Percentiles rank a stretch among this genome's conserved stretches.
Conservation (phyloP, 1,140 invertebrate genomes). For the Samia ricini region DNA sequence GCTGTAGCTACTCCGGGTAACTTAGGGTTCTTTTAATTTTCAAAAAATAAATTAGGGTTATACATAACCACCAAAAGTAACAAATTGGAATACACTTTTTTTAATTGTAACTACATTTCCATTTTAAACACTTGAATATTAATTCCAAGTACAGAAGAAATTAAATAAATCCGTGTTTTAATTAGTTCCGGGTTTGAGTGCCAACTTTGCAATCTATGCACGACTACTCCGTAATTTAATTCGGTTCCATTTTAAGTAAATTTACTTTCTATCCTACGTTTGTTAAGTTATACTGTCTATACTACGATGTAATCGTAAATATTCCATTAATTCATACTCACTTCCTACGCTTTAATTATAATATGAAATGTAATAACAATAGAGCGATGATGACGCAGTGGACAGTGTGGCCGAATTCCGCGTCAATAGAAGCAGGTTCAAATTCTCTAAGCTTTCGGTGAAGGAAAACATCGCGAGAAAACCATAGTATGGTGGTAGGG, state of each 20-base stretch:
- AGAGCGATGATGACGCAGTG: too few species aligned
- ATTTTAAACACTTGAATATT: neutral
- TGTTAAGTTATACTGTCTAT: neutral
- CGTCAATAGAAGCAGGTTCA: too few species aligned
- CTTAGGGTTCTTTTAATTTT: too few species aligned
- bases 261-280: neutral
- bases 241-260: neutral
- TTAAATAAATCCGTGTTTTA: neutral
- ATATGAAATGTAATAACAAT: too few species aligned
- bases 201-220: neutral
- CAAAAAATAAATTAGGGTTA: conserved; percentile 9
- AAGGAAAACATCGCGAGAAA: too few species aligned
- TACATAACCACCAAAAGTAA: too few species aligned
- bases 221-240: neutral
- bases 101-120: neutral
- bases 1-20: too few species aligned
- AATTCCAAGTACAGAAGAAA: neutral
- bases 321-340: too few species aligned
- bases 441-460: too few species aligned
- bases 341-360: too few species aligned
- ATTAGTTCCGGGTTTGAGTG: neutral
- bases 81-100: neutral
- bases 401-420: too few species aligned
- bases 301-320: neutral
- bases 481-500: too few species aligned